A percentile compares a stretch with the other conserved stretches of the same genome.
These are phyloP conservation scores for Calonectris borealis DNA, from an alignment of 2,113 vertebrate genomes.

Conservation along the genomic window DNA sequence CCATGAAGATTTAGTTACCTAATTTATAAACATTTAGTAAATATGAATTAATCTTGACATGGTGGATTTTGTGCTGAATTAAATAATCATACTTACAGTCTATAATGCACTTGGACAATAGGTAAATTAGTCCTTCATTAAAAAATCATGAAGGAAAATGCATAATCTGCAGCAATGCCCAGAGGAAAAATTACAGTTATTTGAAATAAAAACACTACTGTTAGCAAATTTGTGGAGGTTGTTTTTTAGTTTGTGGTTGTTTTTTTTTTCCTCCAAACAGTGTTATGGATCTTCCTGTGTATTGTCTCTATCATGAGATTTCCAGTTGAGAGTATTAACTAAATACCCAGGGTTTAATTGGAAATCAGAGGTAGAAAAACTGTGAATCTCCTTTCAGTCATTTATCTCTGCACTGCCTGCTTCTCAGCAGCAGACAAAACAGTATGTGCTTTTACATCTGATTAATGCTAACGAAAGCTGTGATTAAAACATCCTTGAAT, in stretches of 20 bases:
- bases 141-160: conserved; percentile 69
- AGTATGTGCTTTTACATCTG: conserved; percentile 49
- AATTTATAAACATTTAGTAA: conserved; percentile 70
- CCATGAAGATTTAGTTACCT: conserved; percentile 53
- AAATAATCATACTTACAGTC: conserved; percentile 51
- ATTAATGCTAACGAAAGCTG: conserved; percentile 48
- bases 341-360: conserved; percentile 65
- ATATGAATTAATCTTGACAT: conserved; percentile 61
- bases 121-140: conserved; percentile 73
- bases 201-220: conserved; percentile 54
- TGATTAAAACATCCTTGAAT: conserved; percentile 58
- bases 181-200: conserved; percentile 65
- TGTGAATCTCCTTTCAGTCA: conserved; percentile 62
- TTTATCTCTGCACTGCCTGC: conserved; percentile 43
- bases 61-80: conserved; percentile 58
- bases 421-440: conserved; percentile 8
- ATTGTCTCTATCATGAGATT: conserved; percentile 21
- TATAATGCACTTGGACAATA: conserved; percentile 50
- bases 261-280: neutral
- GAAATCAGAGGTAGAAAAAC: conserved; percentile 51
- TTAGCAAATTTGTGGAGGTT: conserved; percentile 59
- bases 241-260: neutral
- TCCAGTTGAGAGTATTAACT: conserved; percentile 55
- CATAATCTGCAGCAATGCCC: conserved; percentile 49
- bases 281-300: conserved; percentile 22